A percentile compares a stretch with the other conserved stretches of the same genome.
Conservation (phyloP, 2,797 vertebrate genomes). For the Adelosebastes latens region DNA sequence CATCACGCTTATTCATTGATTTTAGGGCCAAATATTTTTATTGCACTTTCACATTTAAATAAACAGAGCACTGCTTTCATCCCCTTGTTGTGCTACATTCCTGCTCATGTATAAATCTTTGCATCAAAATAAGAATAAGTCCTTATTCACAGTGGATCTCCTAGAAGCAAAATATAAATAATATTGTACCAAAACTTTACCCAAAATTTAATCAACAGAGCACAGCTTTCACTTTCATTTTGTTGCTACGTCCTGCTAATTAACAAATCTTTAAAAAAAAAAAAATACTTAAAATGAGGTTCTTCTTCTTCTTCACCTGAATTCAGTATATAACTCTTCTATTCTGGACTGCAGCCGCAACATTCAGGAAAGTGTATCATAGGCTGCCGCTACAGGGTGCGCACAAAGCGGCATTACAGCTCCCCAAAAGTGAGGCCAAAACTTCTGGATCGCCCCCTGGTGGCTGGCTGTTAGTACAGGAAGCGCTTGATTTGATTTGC, state of each 20-base stretch:
- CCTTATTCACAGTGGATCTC: no score
- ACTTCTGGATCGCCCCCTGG: not conserved
- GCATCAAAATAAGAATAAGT: not conserved
- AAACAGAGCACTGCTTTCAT: not conserved
- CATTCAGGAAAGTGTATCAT: not conserved
- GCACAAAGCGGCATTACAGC: not conserved
- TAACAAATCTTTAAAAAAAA: no score
- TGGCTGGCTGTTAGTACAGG: not conserved
- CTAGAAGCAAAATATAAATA: no score
- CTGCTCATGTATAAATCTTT: not conserved
- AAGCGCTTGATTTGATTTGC: not conserved
- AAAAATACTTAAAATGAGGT: no score
- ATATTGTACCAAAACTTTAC: no score
- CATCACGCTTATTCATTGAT: not conserved
- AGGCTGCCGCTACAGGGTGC: not conserved
- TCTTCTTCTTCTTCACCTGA: no score
- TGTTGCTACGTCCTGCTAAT: no score
- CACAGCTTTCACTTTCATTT: no score
- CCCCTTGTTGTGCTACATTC: not conserved
- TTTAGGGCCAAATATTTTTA: not conserved
- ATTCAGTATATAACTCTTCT: rapidly evolving
- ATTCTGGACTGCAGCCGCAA: not conserved
- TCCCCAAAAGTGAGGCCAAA: not conserved
- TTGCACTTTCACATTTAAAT: not conserved
- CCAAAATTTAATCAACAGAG: no score